phyloP scores from a whole-genome alignment of 2,888 invertebrate genomes.

The Xylota segnis region DNA sequence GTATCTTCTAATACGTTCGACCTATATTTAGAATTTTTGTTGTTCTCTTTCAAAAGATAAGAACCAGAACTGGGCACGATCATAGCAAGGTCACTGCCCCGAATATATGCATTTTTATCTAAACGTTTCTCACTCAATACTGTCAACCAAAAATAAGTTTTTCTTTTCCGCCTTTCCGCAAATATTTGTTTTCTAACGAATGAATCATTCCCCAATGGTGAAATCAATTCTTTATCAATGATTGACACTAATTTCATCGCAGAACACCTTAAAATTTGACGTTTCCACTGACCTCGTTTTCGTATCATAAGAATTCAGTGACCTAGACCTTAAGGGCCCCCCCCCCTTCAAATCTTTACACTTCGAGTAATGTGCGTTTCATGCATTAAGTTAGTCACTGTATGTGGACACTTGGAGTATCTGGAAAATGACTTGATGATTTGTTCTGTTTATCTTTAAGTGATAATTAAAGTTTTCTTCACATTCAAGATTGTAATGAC shows the following conservation, averaged over 20 bases:
- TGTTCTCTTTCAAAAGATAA: too few species aligned
- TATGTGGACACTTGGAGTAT: too few species aligned
- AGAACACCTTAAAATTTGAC: neutral
- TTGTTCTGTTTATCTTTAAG: neutral
- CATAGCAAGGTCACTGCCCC: too few species aligned
- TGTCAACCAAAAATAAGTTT: too few species aligned
- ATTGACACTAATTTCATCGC: neutral
- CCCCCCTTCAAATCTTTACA: neutral
- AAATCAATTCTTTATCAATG: neutral
- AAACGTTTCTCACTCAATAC: too few species aligned
- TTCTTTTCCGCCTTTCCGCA: neutral
- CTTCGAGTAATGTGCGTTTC: neutral
- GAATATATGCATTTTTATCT: too few species aligned
- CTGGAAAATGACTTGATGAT: neutral
- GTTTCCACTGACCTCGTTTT: neutral
- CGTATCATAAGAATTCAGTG: neutral
- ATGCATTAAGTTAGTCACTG: too few species aligned
- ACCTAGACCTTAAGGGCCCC: neutral
- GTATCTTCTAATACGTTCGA: too few species aligned
- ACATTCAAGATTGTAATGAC: neutral
- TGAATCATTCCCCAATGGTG: neutral
- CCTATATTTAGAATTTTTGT: too few species aligned
- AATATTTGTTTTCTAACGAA: neutral
- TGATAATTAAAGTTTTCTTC: neutral
- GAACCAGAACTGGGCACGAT: too few species aligned